These are phyloP conservation scores for Callinectes sapidus DNA, from an alignment of 2,888 invertebrate genomes.

Conservation along the genomic window DNA sequence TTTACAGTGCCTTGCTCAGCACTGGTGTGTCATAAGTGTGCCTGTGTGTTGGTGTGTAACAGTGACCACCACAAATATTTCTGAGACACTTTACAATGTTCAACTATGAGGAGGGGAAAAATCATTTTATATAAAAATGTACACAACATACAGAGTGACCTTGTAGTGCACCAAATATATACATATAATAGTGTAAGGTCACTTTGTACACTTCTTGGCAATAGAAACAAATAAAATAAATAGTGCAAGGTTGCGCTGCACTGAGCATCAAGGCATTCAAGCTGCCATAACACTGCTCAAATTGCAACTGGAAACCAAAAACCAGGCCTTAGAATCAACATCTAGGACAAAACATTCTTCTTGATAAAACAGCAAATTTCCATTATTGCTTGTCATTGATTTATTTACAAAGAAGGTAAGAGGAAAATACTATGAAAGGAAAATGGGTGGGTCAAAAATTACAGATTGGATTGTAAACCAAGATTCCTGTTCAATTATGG, in stretches of 20 bases:
- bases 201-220: constrained; percentile 31
- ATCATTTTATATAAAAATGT: constrained; percentile 36
- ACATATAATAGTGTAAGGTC: constrained; percentile 46
- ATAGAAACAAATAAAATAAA: background rate
- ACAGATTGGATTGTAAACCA: background rate
- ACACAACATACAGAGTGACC: constrained; percentile 40
- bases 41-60: background rate
- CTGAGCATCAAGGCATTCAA: background rate
- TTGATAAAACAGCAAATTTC: background rate
- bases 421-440: background rate
- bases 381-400: constrained; percentile 15
- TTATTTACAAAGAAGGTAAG: background rate
- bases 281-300: constrained; percentile 1
- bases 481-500: background rate
- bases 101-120: background rate
- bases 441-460: background rate
- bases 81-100: background rate
- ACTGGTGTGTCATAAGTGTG: background rate
- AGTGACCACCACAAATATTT: background rate
- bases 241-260: background rate
- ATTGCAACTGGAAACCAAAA: background rate
- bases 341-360: background rate
- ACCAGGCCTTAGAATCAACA: background rate
- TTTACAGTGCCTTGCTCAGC: background rate
- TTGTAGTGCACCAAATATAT: constrained; percentile 38